phyloP scores from a whole-genome alignment of 2,797 vertebrate species.

The Girardinus metallicus region DNA sequence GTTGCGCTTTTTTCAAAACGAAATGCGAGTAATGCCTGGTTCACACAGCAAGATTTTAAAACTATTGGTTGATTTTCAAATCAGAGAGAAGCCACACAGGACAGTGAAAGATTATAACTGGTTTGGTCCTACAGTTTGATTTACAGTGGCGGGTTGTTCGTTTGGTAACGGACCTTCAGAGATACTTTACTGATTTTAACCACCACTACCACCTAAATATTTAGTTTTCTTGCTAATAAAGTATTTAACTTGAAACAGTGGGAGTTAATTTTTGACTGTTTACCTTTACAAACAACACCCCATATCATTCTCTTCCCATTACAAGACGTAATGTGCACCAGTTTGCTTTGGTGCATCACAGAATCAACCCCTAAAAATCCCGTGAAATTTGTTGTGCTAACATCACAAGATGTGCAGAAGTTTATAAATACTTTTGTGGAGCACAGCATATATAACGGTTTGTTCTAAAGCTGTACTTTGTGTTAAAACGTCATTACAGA shows the following conservation, averaged over 20 bases:
- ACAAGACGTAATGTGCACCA: background rate
- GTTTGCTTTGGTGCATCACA: background rate
- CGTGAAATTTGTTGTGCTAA: background rate
- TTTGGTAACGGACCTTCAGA: too few species aligned
- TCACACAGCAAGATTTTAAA: too few species aligned
- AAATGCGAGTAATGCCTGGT: background rate
- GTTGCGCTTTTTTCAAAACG: background rate
- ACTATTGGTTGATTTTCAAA: too few species aligned
- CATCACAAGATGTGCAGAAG: background rate
- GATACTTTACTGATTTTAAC: too few species aligned
- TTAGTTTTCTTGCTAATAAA: too few species aligned
- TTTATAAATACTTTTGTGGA: background rate
- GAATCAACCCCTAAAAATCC: background rate
- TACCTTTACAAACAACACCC: background rate
- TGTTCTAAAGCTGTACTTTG: constrained; percentile 50
- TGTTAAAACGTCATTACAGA: constrained; percentile 35
- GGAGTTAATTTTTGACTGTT: too few species aligned
- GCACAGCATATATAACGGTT: constrained; percentile 40
- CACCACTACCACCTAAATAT: too few species aligned
- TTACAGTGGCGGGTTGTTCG: too few species aligned
- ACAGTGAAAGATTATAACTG: too few species aligned
- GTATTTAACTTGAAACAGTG: too few species aligned
- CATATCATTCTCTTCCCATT: background rate
- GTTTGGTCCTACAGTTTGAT: too few species aligned
- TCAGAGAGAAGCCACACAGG: too few species aligned